Evolutionary conservation across 2,797 vertebrate genomes (phyloP), one percentile per base, ranked within the genome.

Genomic region (Xiphorhynchus erythropygius): DNA sequence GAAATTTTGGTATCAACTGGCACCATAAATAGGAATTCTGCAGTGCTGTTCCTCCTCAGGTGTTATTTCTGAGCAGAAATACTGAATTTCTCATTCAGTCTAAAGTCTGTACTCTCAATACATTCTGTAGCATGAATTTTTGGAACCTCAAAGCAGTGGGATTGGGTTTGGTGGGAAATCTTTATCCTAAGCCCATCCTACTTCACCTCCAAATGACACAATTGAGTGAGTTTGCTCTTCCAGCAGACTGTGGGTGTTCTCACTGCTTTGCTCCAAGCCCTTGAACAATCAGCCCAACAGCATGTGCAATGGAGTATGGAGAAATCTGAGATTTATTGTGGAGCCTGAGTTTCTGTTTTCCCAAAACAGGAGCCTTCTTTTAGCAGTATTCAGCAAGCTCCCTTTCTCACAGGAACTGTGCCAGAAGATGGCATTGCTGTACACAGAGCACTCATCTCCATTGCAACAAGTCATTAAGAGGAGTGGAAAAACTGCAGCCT

Each of bases 391-490:
- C 94, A 90, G 88, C 75, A 30, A 81, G 77, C 35, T 93, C 90
- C 71, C 60, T 96, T 97, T 96, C 94, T 97, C 95, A 95, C 86
- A 92, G 97, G 96, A 97, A 71, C 93, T 71, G 89, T 96, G 97
- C 97, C 97, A 97, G 97, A 84, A 97, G 98, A 95, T 96, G 96
- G 97, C 95, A 91, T 94, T 97, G 92, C 89, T 97, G 92, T 74
- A 86, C n/a, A 2, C 68, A 35, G 89, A 86, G 93, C 84, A 27
- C 94, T 87, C 87, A 94, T 91, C 87, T 96, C 95, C 93, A 75
- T 83, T 96, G 93, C 92, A 89, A 95, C 60, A 84, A 92, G 97
- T 88, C 97, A 65, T 93, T 96, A 92, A 90, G 76, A 79, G 73
- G 60, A 90, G 74, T 96, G 84, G 93, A 92, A 93, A 95, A 94